phyloP scores from a whole-genome alignment of 2,797 vertebrate genomes.

The Pseudochaenichthys georgianus region DNA sequence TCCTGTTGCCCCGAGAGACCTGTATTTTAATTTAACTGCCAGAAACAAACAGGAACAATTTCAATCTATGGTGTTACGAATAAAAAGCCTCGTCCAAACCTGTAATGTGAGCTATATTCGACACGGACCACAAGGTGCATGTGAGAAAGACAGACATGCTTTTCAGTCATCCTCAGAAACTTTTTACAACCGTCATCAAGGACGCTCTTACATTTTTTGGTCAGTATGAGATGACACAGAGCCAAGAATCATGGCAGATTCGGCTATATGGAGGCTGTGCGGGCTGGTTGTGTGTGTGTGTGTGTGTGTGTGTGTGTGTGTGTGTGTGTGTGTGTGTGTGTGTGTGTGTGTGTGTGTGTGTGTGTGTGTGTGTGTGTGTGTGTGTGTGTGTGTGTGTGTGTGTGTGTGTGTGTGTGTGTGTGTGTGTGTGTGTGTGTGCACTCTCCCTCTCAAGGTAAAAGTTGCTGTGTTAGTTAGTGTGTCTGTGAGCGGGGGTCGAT shows the following conservation, averaged over 20 bases:
- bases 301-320: constrained; percentile 25
- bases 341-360: too few species aligned
- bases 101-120: constrained; percentile 41
- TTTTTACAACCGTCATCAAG: constrained; percentile 45
- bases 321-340: not conserved
- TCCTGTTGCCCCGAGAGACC: constrained; percentile 44
- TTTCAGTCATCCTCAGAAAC: constrained; percentile 2
- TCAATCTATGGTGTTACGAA: constrained; percentile 17
- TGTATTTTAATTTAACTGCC: constrained; percentile 50
- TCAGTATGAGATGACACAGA: constrained; percentile 22
- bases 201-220: constrained; percentile 32
- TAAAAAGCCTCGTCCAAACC: constrained; percentile 47
- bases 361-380: too few species aligned
- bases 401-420: too few species aligned
- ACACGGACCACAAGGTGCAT: constrained; percentile 34
- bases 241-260: constrained; percentile 50
- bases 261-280: constrained; percentile 32
- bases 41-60: constrained; percentile 51
- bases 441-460: constrained; percentile 46
- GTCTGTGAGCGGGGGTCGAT: constrained; percentile 49
- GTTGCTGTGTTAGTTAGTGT: constrained; percentile 15
- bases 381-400: too few species aligned
- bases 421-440: not conserved
- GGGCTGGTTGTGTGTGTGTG: constrained; percentile 27
- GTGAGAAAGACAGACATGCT: constrained; percentile 25